These are phyloP conservation scores for Tachystola acroxantha DNA, from an alignment of 2,888 invertebrate species.

Conservation along the genomic window DNA sequence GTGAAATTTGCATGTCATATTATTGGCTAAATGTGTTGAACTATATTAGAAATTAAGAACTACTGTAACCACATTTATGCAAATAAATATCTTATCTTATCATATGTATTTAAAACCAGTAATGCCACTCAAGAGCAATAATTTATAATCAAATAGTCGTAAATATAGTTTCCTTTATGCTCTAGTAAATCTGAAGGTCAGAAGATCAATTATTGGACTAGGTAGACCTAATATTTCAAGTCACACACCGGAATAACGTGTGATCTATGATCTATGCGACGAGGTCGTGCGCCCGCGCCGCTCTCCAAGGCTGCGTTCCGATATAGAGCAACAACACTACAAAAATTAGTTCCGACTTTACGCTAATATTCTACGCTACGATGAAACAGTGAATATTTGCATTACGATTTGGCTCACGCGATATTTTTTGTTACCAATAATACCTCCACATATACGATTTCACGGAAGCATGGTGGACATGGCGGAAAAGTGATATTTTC, in stretches of 20 bases:
- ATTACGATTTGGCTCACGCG: conserved; percentile 6
- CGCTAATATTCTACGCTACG: conserved; percentile 5
- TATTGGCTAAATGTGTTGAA: no score
- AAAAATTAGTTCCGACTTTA: conserved; percentile 11
- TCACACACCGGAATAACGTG: conserved; percentile 23
- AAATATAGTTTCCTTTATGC: neutral
- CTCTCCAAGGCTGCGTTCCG: conserved; percentile 23
- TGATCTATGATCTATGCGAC: conserved; percentile 25
- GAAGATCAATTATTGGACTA: neutral
- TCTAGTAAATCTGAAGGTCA: neutral
- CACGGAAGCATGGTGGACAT: no score
- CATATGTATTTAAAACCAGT: no score
- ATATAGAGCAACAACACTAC: conserved; percentile 13
- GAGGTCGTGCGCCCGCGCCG: conserved; percentile 27
- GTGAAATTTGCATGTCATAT: no score
- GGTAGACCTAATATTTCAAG: conserved; percentile 1
- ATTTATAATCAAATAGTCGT: no score
- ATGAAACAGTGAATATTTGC: conserved; percentile 7
- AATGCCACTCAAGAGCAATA: no score
- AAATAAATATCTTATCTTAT: no score
- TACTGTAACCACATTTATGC: no score
- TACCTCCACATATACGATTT: no score
- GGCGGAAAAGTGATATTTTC: no score
- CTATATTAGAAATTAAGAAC: no score
- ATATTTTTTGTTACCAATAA: conserved; percentile 4